Base-by-base conservation (phyloP, 1,140 invertebrate species). In the Drosophila biarmipes region DNA sequence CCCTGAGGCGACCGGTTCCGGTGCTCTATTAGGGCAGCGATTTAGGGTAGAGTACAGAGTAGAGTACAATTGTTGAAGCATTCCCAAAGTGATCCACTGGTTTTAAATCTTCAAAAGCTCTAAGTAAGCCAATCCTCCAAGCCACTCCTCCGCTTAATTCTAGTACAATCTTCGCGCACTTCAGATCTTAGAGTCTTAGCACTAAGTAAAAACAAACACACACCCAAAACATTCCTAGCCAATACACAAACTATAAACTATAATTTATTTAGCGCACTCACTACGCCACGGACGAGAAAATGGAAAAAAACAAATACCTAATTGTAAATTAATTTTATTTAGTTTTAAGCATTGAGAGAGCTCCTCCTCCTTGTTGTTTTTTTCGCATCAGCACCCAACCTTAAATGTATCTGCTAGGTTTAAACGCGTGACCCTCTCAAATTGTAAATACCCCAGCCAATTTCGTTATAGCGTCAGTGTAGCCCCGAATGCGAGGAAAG, bases 1-100 rank as follows among this genome's bases (percentile, higher is more conserved):
- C 94, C 38, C 76, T 94, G 4, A 78, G 94, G 61, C 92, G 94
- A 78, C 93, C 94, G 2, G 94, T 94, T 10, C 91, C 94, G 21
- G 93, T 95, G 21, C 92, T 93, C 53, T 94, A 93, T 86, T 94
- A 94, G 76, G 78, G 64, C 27, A 11, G 17, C 27, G 38, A 8
- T 29, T 24, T 46, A 45, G 58, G 68, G 55, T 69, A 69, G 55
- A 77, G 74, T 81, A 77, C 79, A 89, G 84, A 87, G 85, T 84
- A 89, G 86, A 87, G 84, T 89, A 89, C 84, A 89, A 87, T 82
- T 89, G 84, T 84, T 87, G 84, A 77, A 66, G 82, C 84, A 73
- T 89, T 89, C 82, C 84, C 84, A 87, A 90, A 90, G 86, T 90
- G 87, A 90, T 90, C 86, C 78, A 80, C 69, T 90, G 87, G 86